phyloP scores from a whole-genome alignment of 2,113 vertebrate species.

The Antechinus stuartii region DNA sequence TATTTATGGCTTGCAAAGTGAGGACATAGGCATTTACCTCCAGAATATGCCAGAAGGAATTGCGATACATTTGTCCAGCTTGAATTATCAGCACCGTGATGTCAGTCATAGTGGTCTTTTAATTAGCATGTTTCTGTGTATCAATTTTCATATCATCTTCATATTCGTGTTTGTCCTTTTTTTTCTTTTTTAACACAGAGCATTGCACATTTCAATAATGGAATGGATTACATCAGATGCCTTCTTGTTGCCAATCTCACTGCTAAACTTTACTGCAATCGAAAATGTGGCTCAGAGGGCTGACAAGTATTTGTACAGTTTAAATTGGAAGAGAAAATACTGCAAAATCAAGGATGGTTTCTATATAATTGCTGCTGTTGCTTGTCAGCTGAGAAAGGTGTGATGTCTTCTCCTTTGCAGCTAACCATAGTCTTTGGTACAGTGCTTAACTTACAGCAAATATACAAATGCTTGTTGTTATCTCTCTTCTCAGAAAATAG shows the following conservation, averaged over 20 bases:
- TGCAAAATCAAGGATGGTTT: conserved; percentile 67
- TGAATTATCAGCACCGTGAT: background rate
- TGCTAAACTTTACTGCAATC: conserved; percentile 75
- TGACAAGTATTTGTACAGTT: conserved; percentile 69
- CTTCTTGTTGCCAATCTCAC: conserved; percentile 72
- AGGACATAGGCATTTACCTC: background rate
- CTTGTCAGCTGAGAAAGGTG: conserved; percentile 76
- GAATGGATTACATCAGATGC: conserved; percentile 77
- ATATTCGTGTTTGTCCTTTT: background rate
- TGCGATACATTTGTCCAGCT: background rate
- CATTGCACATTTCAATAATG: conserved; percentile 74
- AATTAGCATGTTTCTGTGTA: background rate
- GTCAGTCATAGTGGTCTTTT: background rate
- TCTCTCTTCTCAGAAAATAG: background rate
- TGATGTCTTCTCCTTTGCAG: background rate
- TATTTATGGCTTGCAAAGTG: background rate
- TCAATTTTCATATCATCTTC: background rate
- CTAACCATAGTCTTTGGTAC: background rate
- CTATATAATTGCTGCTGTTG: conserved; percentile 69
- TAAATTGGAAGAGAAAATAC: conserved; percentile 72
- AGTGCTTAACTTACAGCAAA: background rate
- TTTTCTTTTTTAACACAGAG: background rate
- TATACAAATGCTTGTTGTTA: background rate
- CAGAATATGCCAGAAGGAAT: background rate
- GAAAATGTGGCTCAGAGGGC: conserved; percentile 76